Evolutionary conservation across 2,888 invertebrate genomes (phyloP), one percentile per base, ranked within the genome.

Genomic region (Myopa testacea): DNA sequence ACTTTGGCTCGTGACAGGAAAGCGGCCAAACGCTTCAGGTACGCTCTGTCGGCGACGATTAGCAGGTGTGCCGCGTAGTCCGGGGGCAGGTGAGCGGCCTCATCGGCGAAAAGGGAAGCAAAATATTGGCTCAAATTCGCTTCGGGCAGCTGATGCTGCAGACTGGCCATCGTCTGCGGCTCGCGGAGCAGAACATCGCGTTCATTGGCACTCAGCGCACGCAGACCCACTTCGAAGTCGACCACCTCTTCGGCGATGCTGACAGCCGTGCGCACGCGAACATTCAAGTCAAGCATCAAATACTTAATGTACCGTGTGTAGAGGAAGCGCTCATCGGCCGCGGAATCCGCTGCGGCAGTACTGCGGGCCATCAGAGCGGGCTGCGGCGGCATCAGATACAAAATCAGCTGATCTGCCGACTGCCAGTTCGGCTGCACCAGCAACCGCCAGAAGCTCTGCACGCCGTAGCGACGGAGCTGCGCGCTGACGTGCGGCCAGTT

Each of bases 351-450:
- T 86, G 84, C 1, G 86, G 67, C 50, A 19, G 70, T 19, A 34
- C 52, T 55, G 14, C 52, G 37, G 7, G 37, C 7, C 3, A 87
- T 63, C 16, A 84, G 79, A 4, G 86, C 83, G 45, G 87, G 86
- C 0, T 76, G 81, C 1, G 87, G 84, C 0, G 86, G 69, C 40
- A 86, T 80, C 26, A 88, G 58, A 45, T 88, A 88, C 73, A 88
- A 80, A 50, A 88, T 80, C 3, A 81, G 78, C 69, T 88, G 85
- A 4, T 84, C 85, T 0, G 85, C 84, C 4, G 83, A 81, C 82
- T 87, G 88, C 88, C 88, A 88, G n/a, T 87, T 88, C 16, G 84
- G 81, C 55, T 86, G 85, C 4, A 87, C 83, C 4, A 82, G n/a
- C 1, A 86, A 80, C 0, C 84, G 82, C 81, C 87, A 86, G 0